These are phyloP conservation scores for Poicephalus meyeri DNA, from an alignment of 2,113 vertebrate species.

Conservation along the genomic window DNA sequence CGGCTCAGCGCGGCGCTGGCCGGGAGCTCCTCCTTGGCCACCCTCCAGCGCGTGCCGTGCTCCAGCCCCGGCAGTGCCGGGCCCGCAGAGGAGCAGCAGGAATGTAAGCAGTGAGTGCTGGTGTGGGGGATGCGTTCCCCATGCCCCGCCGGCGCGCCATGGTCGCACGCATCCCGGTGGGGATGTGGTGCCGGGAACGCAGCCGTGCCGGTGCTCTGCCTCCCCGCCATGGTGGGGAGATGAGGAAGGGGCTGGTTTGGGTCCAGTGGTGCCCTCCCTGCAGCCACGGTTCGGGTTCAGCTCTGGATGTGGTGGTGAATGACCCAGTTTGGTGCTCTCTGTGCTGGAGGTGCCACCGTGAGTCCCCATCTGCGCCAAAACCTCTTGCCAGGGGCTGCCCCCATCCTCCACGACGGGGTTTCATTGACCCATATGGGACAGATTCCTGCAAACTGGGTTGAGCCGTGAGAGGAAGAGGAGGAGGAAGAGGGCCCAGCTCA, in stretches of 20 bases:
- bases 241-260: not conserved
- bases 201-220: not conserved
- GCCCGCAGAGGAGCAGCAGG: conserved; percentile 41
- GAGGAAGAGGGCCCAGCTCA: not conserved
- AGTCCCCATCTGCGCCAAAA: accelerated
- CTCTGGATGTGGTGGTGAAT: not conserved
- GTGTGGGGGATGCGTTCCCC: not conserved
- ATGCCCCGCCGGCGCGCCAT: accelerated
- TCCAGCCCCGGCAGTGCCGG: conserved; percentile 5
- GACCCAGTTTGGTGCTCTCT: not conserved
- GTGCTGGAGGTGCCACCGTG: accelerated
- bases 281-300: accelerated
- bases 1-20: not conserved
- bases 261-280: not conserved
- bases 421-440: not conserved
- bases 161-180: accelerated
- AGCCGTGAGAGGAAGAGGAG: not conserved
- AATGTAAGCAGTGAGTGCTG: conserved; percentile 45
- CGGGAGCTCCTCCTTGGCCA: conserved; percentile 51
- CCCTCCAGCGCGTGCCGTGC: conserved; percentile 44
- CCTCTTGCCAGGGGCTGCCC: not conserved
- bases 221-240: not conserved
- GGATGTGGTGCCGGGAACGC: accelerated
- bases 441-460: not conserved
- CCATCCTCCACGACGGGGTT: not conserved